These are phyloP conservation scores for Morphnarchus princeps DNA, from an alignment of 2,113 vertebrate genomes.

Conservation along the genomic window DNA sequence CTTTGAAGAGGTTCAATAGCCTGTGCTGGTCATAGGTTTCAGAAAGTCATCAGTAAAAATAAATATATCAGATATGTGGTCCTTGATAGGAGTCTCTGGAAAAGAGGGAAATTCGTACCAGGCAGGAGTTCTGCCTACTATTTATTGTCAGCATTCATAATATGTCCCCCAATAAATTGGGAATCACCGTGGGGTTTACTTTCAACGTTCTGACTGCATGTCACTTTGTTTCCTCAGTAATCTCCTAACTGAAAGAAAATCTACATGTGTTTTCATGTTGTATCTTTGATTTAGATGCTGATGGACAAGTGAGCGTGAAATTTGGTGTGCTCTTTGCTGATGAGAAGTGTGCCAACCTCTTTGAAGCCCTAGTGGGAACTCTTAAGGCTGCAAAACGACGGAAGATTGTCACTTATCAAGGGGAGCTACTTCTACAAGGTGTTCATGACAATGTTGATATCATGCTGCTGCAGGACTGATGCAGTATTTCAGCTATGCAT, in stretches of 20 bases:
- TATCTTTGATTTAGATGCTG: constrained; percentile 75
- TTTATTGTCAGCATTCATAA: not conserved
- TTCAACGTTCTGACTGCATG: fast-evolving
- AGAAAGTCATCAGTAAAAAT: not conserved
- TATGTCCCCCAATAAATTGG: not conserved
- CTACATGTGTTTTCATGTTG: not conserved
- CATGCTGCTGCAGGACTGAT: constrained; percentile 81
- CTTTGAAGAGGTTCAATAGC: not conserved
- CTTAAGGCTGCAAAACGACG: constrained; percentile 90
- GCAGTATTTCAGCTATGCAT: not conserved
- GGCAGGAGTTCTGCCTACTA: not conserved
- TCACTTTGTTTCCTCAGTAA: not conserved
- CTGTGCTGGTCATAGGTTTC: not conserved
- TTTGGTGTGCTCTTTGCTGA: constrained; percentile 94
- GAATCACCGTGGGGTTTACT: not conserved
- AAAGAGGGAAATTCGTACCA: not conserved
- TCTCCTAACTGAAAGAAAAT: not conserved
- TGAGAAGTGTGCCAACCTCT: constrained; percentile 94
- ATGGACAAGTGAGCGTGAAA: constrained; percentile 86
- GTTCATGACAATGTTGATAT: constrained; percentile 93
- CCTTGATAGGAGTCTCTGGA: not conserved
- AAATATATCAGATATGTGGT: not conserved
- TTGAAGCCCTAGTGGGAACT: constrained; percentile 95
- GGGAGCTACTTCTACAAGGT: constrained; percentile 92
- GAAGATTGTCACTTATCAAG: constrained; percentile 81